Evolutionary conservation across 2,888 invertebrate species (phyloP).

Genomic region (Hydropsyche betteni): DNA sequence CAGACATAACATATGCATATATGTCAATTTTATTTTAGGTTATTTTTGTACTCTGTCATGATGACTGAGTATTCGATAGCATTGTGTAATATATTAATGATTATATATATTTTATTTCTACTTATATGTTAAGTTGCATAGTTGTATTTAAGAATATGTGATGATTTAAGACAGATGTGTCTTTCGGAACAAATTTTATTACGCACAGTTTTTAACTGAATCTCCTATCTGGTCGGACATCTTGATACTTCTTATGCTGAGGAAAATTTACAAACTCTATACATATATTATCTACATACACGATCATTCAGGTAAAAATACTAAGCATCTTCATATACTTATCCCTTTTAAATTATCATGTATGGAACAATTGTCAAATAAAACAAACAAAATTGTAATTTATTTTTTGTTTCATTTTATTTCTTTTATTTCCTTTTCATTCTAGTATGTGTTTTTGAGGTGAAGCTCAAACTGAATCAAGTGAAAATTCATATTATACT

Average conservation of each 20-base stretch:
- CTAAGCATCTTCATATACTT: background rate
- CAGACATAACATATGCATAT: slow-evolving; percentile 7
- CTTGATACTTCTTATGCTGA: background rate
- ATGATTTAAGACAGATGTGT: slow-evolving; percentile 37
- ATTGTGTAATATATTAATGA: slow-evolving; percentile 43
- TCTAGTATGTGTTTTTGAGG: background rate
- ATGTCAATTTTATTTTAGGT: slow-evolving; percentile 19
- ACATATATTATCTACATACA: slow-evolving; percentile 5
- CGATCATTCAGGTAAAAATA: background rate
- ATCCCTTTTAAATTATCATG: slow-evolving; percentile 40
- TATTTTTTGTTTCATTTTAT: slow-evolving; percentile 38
- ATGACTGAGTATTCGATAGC: slow-evolving; percentile 30
- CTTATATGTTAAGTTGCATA: slow-evolving; percentile 44
- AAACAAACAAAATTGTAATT: slow-evolving; percentile 37
- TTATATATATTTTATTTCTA: slow-evolving; percentile 41
- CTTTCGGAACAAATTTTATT: slow-evolving; percentile 25
- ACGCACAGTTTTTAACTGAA: slow-evolving; percentile 30
- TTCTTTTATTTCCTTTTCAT: slow-evolving; percentile 27
- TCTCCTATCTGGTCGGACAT: slow-evolving; percentile 1
- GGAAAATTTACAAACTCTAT: background rate
- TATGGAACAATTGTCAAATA: slow-evolving; percentile 36
- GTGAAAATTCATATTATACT: no score
- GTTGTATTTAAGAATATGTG: slow-evolving; percentile 43
- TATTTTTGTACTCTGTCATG: slow-evolving; percentile 17
- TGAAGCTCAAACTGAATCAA: no score